Evolutionary conservation across 2,797 vertebrate species (phyloP), one percentile per base, ranked within the genome.

Genomic region (Discoglossus pictus): DNA sequence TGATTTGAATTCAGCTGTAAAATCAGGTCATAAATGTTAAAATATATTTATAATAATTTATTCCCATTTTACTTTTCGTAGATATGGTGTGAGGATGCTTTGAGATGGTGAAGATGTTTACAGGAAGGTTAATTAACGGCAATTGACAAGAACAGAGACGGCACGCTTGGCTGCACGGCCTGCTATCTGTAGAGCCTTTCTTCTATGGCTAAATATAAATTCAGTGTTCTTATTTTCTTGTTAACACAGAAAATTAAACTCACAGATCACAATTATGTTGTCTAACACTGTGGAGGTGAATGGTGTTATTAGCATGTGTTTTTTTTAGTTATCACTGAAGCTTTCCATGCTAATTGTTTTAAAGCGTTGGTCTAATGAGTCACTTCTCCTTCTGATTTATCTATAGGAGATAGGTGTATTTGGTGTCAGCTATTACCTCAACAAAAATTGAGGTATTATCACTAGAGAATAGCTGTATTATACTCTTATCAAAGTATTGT

Each of bases 251-350:
- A 68, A 60, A 53, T 42, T 20, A 61, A 68, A 39, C 48, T 52
- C 34, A 13, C 51, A 40, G 46, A 52, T 51, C 38, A 17, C 55
- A 43, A 70, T 70, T 70, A 70, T 63, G 42, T 48, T 70, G 58
- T 54, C 58, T 56, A 17, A 42, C 5, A 38, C 43, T 16, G 40
- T 17, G 23, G 51, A 63, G 60, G 59, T 51, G 39, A 52, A 52
- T 60, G 36, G 18, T 52, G 10, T 42, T 59, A 66, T 51, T 59
- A 59, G 38, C 16, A 31, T 55, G 27, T 48, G 62, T 47, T 63
- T 56, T 34, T 48, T 27, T 24, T 54, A 7, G 34, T 40, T 47
- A 55, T 69, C 51, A 34, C 34, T 47, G 34, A 55, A 48, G 40
- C 40, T 47, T 54, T n/a, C 38, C 9, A 42, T 47, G 15, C 51